These are phyloP conservation scores for Atherinomorus stipes DNA, from an alignment of 2,113 vertebrate genomes.

Conservation along the genomic window DNA sequence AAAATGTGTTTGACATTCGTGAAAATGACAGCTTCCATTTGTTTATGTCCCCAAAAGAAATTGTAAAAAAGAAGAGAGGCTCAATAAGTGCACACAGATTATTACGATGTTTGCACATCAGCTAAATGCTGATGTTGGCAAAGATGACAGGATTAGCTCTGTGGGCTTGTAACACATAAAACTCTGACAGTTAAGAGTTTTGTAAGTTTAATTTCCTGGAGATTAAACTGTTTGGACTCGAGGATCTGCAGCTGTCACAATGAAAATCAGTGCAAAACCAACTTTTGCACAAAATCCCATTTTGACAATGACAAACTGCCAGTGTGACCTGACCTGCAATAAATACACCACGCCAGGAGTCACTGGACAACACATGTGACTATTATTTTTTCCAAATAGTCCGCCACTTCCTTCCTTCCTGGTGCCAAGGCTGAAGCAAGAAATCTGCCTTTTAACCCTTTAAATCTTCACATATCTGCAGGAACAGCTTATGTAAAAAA, in stretches of 20 bases:
- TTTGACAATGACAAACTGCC: neutral
- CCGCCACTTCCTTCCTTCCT: conserved; percentile 29
- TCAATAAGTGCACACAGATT: too few relatives aligned
- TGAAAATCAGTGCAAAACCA: neutral
- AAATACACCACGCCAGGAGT: neutral
- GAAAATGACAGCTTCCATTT: neutral
- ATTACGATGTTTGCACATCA: too few relatives aligned
- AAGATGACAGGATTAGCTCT: too few relatives aligned
- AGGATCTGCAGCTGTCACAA: too few relatives aligned
- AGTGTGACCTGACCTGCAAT: conserved; percentile 4
- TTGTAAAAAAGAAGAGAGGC: too few relatives aligned
- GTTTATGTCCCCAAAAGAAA: too few relatives aligned
- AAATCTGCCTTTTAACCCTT: conserved; percentile 7
- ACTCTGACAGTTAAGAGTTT: too few relatives aligned
- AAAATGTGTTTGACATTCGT: neutral
- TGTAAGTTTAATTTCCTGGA: too few relatives aligned
- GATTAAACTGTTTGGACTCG: too few relatives aligned
- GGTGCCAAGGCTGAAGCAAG: conserved; percentile 14
- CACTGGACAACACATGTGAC: conserved; percentile 46
- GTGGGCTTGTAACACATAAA: too few relatives aligned
- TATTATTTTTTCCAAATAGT: conserved; percentile 37
- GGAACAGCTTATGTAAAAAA: too few relatives aligned
- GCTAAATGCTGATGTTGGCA: too few relatives aligned
- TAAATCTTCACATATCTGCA: conserved; percentile 3
- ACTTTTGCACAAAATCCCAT: neutral